Conservation (phyloP, 2,888 invertebrate genomes). For the Serripes groenlandicus region DNA sequence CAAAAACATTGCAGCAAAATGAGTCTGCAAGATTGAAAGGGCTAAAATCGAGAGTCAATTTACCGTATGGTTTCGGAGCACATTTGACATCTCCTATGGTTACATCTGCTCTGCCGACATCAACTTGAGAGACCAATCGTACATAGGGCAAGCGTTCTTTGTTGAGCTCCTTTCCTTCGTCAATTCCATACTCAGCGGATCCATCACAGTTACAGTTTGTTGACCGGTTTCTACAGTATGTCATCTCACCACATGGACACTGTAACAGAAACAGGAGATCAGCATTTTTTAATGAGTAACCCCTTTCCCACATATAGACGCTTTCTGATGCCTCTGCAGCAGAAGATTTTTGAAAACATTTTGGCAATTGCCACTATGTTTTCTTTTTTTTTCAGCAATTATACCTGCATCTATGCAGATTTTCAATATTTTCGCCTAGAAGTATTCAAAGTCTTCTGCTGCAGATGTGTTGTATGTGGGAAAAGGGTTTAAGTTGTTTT, state of each 20-base stretch:
- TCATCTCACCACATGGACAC: slow-evolving; percentile 75
- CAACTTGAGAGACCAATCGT: slow-evolving; percentile 29
- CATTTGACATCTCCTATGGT: slow-evolving; percentile 67
- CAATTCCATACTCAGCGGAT: slow-evolving; percentile 13
- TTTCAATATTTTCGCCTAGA: too few species aligned
- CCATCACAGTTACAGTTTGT: slow-evolving; percentile 74
- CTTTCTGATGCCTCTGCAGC: too few species aligned
- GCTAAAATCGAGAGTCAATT: slow-evolving; percentile 23
- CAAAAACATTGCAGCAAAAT: too few species aligned
- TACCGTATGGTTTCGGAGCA: slow-evolving; percentile 73
- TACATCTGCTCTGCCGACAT: slow-evolving; percentile 33
- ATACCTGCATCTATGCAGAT: too few species aligned
- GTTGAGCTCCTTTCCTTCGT: slow-evolving; percentile 67
- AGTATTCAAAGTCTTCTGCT: too few species aligned
- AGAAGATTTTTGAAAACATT: too few species aligned
- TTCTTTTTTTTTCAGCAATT: too few species aligned
- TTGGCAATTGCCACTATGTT: too few species aligned
- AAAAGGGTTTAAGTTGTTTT: too few species aligned
- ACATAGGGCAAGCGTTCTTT: slow-evolving; percentile 65
- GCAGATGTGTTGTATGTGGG: too few species aligned
- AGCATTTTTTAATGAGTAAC: not conserved
- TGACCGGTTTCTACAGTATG: slow-evolving; percentile 51
- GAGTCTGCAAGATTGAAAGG: too few species aligned
- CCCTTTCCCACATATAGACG: not conserved
- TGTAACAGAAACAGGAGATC: slow-evolving; percentile 29